phyloP scores from a whole-genome alignment of 2,797 vertebrate species.

The Alcedo quadribrachys region DNA sequence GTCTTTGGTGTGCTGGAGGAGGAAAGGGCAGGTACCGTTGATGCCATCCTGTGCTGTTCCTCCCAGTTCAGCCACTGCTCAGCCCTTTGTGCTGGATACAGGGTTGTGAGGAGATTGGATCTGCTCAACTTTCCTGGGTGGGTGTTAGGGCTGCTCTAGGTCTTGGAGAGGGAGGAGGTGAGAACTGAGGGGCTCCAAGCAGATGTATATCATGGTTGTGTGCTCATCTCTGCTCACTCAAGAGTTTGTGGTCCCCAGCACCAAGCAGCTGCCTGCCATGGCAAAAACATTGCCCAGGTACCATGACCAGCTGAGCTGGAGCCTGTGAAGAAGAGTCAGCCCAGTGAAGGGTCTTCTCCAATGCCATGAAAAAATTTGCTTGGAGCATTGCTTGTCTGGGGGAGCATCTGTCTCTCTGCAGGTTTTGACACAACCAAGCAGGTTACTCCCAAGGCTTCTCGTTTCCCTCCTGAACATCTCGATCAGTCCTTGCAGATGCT shows the following conservation, averaged over 20 bases:
- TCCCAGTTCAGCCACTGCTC: background rate
- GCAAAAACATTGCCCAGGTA: background rate
- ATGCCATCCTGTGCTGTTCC: background rate
- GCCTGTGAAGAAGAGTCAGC: background rate
- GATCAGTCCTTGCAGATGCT: background rate
- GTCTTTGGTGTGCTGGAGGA: accelerated
- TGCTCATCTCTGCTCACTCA: background rate
- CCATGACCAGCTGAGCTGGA: background rate
- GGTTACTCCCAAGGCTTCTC: background rate
- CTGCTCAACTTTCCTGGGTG: background rate
- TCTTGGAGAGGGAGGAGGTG: background rate
- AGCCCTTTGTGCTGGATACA: accelerated
- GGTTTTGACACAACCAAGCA: background rate
- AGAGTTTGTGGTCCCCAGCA: background rate
- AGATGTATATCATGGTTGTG: background rate
- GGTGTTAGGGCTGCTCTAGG: background rate
- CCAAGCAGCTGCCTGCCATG: background rate
- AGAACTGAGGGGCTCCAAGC: background rate
- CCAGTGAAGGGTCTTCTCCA: background rate
- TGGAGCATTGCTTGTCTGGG: background rate
- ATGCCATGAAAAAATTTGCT: accelerated
- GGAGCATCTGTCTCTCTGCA: background rate
- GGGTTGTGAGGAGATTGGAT: background rate
- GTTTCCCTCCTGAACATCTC: background rate
- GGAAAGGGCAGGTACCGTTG: background rate